Conservation (phyloP, 2,113 vertebrate species). For the Peromyscus polionotus region DNA sequence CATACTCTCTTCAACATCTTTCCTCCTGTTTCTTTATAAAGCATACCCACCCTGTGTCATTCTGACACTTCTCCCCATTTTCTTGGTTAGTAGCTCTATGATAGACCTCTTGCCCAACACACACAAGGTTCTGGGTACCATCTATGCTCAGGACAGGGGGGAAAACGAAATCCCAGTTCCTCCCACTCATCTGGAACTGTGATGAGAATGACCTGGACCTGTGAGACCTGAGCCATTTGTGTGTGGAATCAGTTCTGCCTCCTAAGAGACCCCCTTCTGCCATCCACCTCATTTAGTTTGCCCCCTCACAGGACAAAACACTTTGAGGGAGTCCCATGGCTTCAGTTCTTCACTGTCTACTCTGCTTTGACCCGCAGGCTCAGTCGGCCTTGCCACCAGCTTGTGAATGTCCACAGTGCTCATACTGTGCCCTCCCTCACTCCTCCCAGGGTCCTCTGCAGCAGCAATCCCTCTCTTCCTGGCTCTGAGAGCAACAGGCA, state of each 20-base stretch:
- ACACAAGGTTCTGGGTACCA: neutral
- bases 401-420: neutral
- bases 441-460: neutral
- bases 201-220: neutral
- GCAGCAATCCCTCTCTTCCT: neutral
- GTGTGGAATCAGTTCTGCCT: neutral
- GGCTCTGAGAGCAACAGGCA: rapidly evolving
- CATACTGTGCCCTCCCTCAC: too few species aligned
- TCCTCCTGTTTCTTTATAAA: neutral
- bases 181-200: neutral
- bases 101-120: neutral
- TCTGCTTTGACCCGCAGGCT: too few species aligned
- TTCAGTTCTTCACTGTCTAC: too few species aligned
- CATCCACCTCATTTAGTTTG: neutral
- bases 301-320: neutral
- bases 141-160: neutral
- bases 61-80: neutral
- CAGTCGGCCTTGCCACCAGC: neutral
- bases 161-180: neutral
- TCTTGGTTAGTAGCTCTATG: neutral
- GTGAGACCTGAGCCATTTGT: neutral
- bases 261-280: neutral
- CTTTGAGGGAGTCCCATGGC: neutral
- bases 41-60: neutral
- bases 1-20: neutral